A percentile compares a stretch with the other conserved stretches of the same genome.
Conservation (phyloP, 1,140 invertebrate genomes). For the Drosophila littoralis region DNA sequence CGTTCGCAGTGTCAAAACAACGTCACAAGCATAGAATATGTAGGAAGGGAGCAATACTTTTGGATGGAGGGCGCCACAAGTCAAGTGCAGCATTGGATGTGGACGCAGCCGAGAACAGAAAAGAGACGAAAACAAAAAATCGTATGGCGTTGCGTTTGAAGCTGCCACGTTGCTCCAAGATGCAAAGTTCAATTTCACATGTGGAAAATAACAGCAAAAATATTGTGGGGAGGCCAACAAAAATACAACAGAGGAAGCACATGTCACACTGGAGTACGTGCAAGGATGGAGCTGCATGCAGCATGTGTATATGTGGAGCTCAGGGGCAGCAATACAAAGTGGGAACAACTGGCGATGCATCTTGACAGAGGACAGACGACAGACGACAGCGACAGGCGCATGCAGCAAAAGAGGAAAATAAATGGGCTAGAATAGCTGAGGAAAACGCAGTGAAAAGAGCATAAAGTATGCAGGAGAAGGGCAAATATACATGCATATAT, state of each 20-base stretch:
- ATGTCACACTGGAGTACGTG: conserved; percentile 73
- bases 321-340: conserved; percentile 31
- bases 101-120: not conserved
- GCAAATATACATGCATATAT: conserved; percentile 16
- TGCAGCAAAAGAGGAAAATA: conserved; percentile 36
- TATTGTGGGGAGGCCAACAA: conserved; percentile 48
- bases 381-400: conserved; percentile 19
- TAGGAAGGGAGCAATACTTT: conserved; percentile 22
- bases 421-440: conserved; percentile 36
- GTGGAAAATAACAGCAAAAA: conserved; percentile 72
- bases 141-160: conserved; percentile 54
- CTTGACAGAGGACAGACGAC: conserved; percentile 63
- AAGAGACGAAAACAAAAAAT: conserved; percentile 48
- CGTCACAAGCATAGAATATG: conserved; percentile 56
- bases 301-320: not conserved
- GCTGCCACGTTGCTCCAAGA: conserved; percentile 72
- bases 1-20: conserved; percentile 78
- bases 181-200: conserved; percentile 82
- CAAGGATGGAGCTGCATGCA: conserved; percentile 32
- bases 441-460: conserved; percentile 16
- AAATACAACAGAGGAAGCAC: conserved; percentile 80
- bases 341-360: conserved; percentile 57
- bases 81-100: conserved; percentile 62
- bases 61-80: conserved; percentile 65
- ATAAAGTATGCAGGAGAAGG: not conserved